These are phyloP conservation scores for Onychomys arenicola DNA, from an alignment of 2,797 vertebrate species.

Conservation along the genomic window DNA sequence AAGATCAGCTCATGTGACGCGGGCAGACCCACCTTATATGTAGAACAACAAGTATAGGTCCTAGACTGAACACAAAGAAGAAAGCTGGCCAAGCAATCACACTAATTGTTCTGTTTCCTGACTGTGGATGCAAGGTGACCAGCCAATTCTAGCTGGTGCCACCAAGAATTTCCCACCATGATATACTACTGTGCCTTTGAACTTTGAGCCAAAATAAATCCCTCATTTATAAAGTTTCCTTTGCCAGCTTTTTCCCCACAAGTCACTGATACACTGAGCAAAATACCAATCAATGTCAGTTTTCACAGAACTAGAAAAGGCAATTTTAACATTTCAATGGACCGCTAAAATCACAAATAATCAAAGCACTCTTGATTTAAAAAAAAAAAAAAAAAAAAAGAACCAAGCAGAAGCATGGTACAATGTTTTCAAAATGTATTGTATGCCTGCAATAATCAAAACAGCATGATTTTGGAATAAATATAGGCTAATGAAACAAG, in stretches of 20 bases:
- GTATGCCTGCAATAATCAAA: neutral
- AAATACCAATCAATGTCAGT: neutral
- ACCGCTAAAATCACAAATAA: neutral
- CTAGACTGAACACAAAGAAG: neutral
- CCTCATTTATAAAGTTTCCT: neutral
- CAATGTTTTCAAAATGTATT: neutral
- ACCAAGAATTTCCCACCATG: neutral
- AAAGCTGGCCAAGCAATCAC: neutral
- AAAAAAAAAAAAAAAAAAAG: neutral
- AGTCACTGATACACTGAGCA: neutral
- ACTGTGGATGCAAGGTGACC: neutral
- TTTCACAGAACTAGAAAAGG: neutral
- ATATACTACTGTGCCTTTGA: neutral
- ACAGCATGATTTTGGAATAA: neutral
- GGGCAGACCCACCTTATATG: neutral
- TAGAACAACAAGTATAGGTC: neutral
- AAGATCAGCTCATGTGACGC: neutral
- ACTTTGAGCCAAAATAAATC: neutral
- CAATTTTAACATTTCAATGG: neutral
- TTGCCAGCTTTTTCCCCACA: neutral
- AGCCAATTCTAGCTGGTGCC: neutral
- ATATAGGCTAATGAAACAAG: neutral
- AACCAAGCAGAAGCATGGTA: neutral
- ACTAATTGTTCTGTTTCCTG: neutral
- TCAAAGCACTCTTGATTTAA: neutral